phyloP scores from a whole-genome alignment of 2,888 invertebrate genomes.

The Spodoptera picta region DNA sequence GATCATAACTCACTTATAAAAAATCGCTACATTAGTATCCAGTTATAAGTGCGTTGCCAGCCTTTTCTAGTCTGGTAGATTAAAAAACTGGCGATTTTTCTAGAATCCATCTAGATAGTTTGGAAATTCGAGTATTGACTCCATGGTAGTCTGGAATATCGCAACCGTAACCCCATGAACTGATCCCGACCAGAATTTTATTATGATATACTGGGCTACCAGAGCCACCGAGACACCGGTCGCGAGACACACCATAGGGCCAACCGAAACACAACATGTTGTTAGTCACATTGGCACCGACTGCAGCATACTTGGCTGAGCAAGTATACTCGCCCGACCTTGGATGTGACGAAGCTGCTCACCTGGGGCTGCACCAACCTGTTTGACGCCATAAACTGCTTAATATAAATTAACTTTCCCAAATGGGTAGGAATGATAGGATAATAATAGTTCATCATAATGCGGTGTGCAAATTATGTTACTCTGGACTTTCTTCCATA shows the following conservation, averaged over 20 bases:
- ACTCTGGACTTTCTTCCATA: too few species aligned
- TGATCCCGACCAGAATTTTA: slow-evolving; percentile 59
- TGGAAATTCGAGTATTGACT: slow-evolving; percentile 66
- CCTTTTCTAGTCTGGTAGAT: too few species aligned
- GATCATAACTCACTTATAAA: too few species aligned
- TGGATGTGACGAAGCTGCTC: slow-evolving; percentile 65
- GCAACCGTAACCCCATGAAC: slow-evolving; percentile 64
- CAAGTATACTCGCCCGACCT: slow-evolving; percentile 61
- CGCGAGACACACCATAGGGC: slow-evolving; percentile 67
- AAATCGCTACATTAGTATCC: too few species aligned
- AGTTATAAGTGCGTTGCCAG: too few species aligned
- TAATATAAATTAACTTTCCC: too few species aligned
- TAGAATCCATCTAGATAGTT: slow-evolving; percentile 65
- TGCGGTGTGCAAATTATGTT: too few species aligned
- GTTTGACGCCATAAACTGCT: neutral
- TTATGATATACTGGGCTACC: slow-evolving; percentile 71
- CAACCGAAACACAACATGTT: slow-evolving; percentile 74
- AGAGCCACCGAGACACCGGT: slow-evolving; percentile 70
- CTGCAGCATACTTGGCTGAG: slow-evolving; percentile 33
- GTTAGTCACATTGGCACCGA: slow-evolving; percentile 58
- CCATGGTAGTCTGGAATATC: slow-evolving; percentile 58
- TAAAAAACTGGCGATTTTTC: slow-evolving; percentile 26
- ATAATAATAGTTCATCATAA: too few species aligned
- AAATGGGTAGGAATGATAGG: too few species aligned
- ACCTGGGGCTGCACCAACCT: slow-evolving; percentile 33